A percentile compares a stretch with the other conserved stretches of the same genome.
Conservation (phyloP, 2,797 vertebrate species). For the Phaenicophaeus curvirostris region DNA sequence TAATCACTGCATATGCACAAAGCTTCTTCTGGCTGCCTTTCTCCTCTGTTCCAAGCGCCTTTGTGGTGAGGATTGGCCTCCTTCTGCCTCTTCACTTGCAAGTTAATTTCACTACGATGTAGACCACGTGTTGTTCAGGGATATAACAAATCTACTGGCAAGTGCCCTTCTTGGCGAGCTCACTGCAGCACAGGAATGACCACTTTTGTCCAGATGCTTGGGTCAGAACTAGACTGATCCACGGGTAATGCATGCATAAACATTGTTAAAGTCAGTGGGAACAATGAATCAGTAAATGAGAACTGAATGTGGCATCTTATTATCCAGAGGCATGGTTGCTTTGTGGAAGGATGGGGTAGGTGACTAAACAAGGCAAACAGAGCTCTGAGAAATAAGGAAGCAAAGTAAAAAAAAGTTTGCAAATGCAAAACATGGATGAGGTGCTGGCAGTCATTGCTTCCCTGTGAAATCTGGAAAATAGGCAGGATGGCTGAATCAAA, state of each 20-base stretch:
- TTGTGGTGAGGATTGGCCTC: background rate
- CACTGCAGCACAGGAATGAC: background rate
- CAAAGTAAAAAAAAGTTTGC: background rate
- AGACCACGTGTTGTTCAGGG: background rate
- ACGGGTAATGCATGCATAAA: fast-evolving
- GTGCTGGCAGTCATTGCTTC: constrained; percentile 6
- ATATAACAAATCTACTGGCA: background rate
- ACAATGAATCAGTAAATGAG: background rate
- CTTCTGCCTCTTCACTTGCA: background rate
- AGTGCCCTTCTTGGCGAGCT: background rate
- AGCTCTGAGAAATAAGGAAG: background rate
- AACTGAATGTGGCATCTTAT: background rate
- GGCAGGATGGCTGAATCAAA: background rate
- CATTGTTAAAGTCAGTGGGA: background rate
- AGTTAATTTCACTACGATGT: background rate
- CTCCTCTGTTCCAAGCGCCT: background rate
- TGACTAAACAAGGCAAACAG: background rate
- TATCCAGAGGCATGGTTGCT: background rate
- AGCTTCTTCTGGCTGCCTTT: background rate
- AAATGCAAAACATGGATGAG: background rate
- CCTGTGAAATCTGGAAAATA: constrained; percentile 25
- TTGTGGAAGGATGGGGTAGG: background rate
- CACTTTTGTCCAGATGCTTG: background rate
- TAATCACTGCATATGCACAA: background rate
- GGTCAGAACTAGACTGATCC: background rate